Evolutionary conservation across 2,113 vertebrate species (phyloP).

Genomic region (Herpetotheres cachinnans): DNA sequence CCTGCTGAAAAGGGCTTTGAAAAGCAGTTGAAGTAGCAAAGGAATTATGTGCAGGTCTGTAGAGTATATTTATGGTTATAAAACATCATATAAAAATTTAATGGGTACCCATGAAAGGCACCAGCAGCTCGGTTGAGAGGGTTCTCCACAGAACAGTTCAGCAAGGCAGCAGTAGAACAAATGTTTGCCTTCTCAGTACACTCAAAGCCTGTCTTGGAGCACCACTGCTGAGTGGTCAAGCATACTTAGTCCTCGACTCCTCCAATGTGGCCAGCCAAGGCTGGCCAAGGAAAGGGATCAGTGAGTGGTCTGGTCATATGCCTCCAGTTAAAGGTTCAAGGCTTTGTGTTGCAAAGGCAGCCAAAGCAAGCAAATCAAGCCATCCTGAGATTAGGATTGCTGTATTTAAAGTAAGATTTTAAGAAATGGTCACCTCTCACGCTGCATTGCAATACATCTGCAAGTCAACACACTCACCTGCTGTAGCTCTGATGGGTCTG

Average conservation of each 20-base stretch:
- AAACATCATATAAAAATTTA: slow-evolving; percentile 51
- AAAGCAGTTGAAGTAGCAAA: slow-evolving; percentile 41
- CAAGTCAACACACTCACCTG: neutral
- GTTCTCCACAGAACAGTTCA: neutral
- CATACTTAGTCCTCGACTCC: neutral
- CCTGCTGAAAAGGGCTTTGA: slow-evolving; percentile 16
- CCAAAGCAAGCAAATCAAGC: neutral
- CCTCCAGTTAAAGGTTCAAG: neutral
- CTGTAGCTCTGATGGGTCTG: neutral
- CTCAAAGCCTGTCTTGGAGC: neutral
- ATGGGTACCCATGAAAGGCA: slow-evolving; percentile 44
- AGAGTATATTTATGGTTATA: slow-evolving; percentile 51
- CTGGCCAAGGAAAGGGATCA: neutral
- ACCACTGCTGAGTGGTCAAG: neutral
- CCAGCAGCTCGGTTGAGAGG: slow-evolving; percentile 2
- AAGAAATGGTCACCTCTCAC: neutral
- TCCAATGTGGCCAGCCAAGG: neutral
- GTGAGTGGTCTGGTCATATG: neutral
- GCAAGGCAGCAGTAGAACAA: slow-evolving; percentile 16
- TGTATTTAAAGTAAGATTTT: neutral
- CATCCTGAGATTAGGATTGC: neutral
- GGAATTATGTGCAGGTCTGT: slow-evolving; percentile 42
- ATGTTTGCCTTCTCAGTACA: neutral
- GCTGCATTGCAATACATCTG: neutral
- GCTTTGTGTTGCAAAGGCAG: neutral